Percentiles rank a stretch among this genome's conserved stretches.
Conservation (phyloP, 2,888 invertebrate genomes). For the Tryphoninae sp. region DNA sequence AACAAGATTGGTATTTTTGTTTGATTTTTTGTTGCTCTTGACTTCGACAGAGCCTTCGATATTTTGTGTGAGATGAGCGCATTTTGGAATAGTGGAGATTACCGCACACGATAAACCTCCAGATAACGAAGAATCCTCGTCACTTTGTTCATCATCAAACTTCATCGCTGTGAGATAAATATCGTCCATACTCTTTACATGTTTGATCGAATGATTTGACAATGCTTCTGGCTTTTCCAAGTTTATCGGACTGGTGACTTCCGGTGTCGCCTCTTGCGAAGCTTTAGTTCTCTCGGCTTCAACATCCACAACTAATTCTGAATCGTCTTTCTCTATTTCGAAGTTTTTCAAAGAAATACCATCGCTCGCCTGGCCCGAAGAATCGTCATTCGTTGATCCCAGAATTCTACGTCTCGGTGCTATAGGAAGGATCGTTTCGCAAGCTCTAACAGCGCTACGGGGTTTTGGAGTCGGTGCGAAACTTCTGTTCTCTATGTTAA, state of each 20-base stretch:
- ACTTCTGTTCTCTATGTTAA: slow-evolving; percentile 67
- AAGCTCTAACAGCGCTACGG: slow-evolving; percentile 67
- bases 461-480: slow-evolving; percentile 74
- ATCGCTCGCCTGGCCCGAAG: background rate
- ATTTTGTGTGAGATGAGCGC: slow-evolving; percentile 66
- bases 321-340: background rate
- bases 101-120: slow-evolving; percentile 68
- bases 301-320: background rate
- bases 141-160: slow-evolving; percentile 37
- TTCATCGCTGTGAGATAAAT: slow-evolving; percentile 39
- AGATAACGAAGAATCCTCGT: slow-evolving; percentile 28
- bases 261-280: background rate
- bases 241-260: background rate
- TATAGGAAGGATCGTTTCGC: slow-evolving; percentile 50
- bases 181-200: slow-evolving; percentile 56
- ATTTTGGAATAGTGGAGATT: slow-evolving; percentile 76
- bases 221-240: background rate
- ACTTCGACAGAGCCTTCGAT: slow-evolving; percentile 40
- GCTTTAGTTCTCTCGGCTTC: background rate
- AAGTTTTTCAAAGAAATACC: background rate
- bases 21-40: slow-evolving; percentile 12
- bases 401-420: slow-evolving; percentile 51
- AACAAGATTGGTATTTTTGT: background rate
- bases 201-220: slow-evolving; percentile 35
- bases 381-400: slow-evolving; percentile 13